A percentile compares a stretch with the other conserved stretches of the same genome.
These are phyloP conservation scores for Indicator indicator DNA, from an alignment of 2,113 vertebrate species.

Conservation along the genomic window DNA sequence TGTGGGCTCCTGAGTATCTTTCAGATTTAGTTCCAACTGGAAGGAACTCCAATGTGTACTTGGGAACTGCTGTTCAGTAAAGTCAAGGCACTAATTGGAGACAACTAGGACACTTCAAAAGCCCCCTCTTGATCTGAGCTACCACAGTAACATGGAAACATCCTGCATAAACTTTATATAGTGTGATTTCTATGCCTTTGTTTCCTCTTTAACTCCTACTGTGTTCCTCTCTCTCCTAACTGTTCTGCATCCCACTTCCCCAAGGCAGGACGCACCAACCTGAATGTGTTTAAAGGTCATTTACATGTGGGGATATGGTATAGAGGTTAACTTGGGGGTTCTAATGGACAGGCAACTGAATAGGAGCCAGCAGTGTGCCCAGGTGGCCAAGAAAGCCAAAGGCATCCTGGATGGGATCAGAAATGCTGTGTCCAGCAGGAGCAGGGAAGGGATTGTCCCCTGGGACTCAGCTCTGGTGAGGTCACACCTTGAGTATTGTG, in stretches of 20 bases:
- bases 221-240: background rate
- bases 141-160: background rate
- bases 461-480: no score
- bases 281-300: no score
- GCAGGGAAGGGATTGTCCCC: no score
- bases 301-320: no score
- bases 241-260: background rate
- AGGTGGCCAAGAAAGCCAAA: no score
- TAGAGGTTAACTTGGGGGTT: no score
- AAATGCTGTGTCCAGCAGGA: no score
- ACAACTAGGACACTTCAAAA: background rate
- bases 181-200: background rate
- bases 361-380: no score
- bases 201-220: background rate
- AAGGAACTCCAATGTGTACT: background rate
- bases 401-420: no score
- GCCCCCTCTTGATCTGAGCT: background rate
- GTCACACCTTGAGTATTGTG: no score
- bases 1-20: background rate
- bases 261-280: accelerated
- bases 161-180: background rate
- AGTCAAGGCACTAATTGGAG: background rate
- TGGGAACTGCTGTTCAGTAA: background rate
- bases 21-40: background rate
- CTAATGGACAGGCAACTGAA: no score